A percentile compares a stretch with the other conserved stretches of the same genome.
Evolutionary conservation across 2,113 vertebrate genomes (phyloP).

Genomic region (Turnix velox): DNA sequence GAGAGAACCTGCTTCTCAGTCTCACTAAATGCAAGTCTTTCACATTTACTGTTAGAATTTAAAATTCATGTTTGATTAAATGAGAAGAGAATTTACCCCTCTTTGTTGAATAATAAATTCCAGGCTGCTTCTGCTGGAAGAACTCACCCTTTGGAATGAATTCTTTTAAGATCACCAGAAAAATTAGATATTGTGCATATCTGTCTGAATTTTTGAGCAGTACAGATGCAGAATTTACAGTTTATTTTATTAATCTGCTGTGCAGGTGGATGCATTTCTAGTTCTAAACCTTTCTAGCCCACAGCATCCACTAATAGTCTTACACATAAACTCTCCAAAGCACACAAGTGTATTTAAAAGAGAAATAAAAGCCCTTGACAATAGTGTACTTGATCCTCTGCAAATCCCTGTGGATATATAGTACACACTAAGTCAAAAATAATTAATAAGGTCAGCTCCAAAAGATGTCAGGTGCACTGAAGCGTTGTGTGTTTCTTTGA

Average conservation of each 20-base stretch:
- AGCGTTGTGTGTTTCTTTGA: not conserved
- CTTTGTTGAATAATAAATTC: not conserved
- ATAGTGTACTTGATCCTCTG: constrained; percentile 11
- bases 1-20: not conserved
- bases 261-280: not conserved
- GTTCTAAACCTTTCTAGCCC: not conserved
- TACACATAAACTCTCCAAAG: not conserved
- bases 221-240: not conserved
- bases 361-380: not conserved
- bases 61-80: not conserved
- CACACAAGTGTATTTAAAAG: not conserved
- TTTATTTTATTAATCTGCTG: not conserved
- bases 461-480: constrained; percentile 15
- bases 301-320: not conserved
- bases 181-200: not conserved
- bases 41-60: not conserved
- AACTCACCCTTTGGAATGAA: not conserved
- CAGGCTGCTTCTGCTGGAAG: not conserved
- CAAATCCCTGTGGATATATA: constrained; percentile 35
- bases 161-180: not conserved
- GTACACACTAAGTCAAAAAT: constrained; percentile 53
- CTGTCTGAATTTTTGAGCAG: not conserved
- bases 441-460: constrained; percentile 57
- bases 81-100: not conserved
- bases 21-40: not conserved